Conservation (phyloP, 2,113 vertebrate species). For the Calyptomena viridis region DNA sequence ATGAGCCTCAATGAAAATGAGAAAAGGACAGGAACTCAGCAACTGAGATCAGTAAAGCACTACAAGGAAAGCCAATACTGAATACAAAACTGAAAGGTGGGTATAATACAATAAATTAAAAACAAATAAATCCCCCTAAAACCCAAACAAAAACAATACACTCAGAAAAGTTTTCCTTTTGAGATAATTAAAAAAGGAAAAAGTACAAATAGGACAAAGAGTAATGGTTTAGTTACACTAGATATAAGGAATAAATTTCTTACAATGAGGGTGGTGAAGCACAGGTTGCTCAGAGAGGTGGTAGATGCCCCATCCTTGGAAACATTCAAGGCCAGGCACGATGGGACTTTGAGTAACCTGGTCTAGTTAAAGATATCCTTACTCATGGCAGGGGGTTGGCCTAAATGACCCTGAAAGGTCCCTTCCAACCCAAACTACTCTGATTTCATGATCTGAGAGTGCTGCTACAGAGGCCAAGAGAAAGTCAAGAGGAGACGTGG, state of each 20-base stretch:
- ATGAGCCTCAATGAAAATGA: neutral
- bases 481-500: neutral
- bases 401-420: neutral
- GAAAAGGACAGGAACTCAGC: neutral
- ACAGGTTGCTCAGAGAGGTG: neutral
- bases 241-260: neutral
- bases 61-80: neutral
- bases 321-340: neutral
- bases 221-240: neutral
- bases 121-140: neutral
- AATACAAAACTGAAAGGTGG: neutral
- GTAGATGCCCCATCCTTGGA: neutral
- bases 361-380: neutral
- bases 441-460: rapidly evolving
- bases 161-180: neutral
- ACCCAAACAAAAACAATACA: neutral
- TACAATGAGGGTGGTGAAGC: neutral
- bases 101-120: neutral
- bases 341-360: neutral
- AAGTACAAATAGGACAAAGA: neutral
- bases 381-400: neutral
- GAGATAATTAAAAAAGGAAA: neutral
- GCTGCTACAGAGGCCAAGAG: neutral
- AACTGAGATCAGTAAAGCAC: neutral
- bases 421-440: neutral